Base-by-base conservation (phyloP, 1,140 invertebrate species). In the Brachionus sp. region DNA sequence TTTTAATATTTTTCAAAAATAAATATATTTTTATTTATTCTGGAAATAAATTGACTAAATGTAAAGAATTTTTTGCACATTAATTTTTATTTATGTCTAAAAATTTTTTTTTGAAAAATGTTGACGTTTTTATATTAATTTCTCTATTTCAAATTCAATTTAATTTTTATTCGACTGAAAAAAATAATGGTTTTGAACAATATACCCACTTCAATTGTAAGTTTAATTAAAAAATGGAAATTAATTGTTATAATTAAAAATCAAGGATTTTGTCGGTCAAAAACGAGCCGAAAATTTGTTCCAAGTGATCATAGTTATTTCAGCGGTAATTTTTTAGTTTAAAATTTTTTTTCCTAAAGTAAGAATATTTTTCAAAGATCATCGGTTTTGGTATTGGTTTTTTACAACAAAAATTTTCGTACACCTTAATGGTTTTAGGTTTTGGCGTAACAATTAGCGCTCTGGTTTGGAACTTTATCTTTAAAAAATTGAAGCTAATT, bases 301-400 rank as follows among this genome's bases (percentile, higher is more conserved):
- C 12, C 92, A 95, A 86, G 91, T 94, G 6, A 95, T 96, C 33
- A 95, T 97, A 83, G 92, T 94, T 25, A 86, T 95, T 19, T 96
- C 95, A 90, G 95, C 94, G 44, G 92, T 93, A 90, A 91, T 90
- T 89, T 66, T 68, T 68, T 1, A 33, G 3, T 19, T 29, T 29
- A 29, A 29, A 29, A 29, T 29, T 29, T 57, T 78, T 35, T n/a
- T 44, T 73, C 12, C n/a, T n/a, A 16, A 44, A 46, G 0, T 39
- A 16, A 70, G 9, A 25, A 1, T 44, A 16, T 12, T 39, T 35
- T 78, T 25, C 39, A 37, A 66, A 84, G 35, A 91, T 92, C 83
- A 93, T 96, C 80, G 95, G 95, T 23, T 91, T 97, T 35, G 89
- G 94, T 64, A 95, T 94, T 93, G 95, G 95, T n/a, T 96, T 95